phyloP scores from a whole-genome alignment of 2,888 invertebrate genomes.

The Parasteatoda lunata region DNA sequence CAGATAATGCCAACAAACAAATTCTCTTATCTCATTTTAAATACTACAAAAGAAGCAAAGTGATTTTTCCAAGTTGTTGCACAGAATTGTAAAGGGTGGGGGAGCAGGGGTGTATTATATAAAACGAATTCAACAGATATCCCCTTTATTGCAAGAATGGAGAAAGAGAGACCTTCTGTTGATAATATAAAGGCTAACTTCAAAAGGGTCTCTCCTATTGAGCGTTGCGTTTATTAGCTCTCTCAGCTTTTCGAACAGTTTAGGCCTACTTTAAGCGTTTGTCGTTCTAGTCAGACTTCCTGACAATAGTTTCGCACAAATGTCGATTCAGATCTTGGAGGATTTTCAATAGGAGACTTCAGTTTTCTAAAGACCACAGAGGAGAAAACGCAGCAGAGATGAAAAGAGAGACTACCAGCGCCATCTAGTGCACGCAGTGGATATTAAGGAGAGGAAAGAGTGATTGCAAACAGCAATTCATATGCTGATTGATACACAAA shows the following conservation, averaged over 20 bases:
- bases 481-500: no score
- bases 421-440: constrained; percentile 46
- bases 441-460: constrained; percentile 18
- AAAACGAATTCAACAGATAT: constrained; percentile 46
- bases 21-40: constrained; percentile 41
- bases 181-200: constrained; percentile 38
- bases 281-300: constrained; percentile 37
- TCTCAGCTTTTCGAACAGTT: constrained; percentile 53
- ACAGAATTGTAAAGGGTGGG: background rate
- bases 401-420: constrained; percentile 23
- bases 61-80: constrained; percentile 57
- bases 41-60: constrained; percentile 32
- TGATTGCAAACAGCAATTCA: constrained; percentile 22
- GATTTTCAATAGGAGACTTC: constrained; percentile 45
- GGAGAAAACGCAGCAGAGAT: background rate
- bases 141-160: constrained; percentile 28
- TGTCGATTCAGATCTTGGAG: constrained; percentile 57
- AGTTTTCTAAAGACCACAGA: constrained; percentile 29
- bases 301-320: constrained; percentile 45
- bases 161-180: constrained; percentile 6
- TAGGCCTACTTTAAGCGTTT: constrained; percentile 64
- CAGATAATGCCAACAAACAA: constrained; percentile 61
- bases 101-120: constrained; percentile 25
- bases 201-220: constrained; percentile 38
- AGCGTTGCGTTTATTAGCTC: constrained; percentile 61